phyloP scores from a whole-genome alignment of 2,113 vertebrate species.

The Calidris pugnax region DNA sequence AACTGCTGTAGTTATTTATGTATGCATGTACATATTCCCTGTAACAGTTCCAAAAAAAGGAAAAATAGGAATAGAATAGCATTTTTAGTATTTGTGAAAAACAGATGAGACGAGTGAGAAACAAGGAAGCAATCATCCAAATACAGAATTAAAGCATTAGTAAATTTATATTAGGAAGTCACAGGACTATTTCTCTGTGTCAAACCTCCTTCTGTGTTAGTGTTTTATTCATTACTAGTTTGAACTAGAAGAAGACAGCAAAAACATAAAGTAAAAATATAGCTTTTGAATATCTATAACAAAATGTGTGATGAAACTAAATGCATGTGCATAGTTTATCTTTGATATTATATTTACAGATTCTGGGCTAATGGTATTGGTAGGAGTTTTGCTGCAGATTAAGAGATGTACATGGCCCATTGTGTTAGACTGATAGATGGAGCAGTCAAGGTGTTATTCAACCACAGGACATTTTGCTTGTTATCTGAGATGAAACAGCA shows the following conservation, averaged over 20 bases:
- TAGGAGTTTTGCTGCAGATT: neutral
- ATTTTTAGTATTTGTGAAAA: neutral
- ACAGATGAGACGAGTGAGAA: neutral
- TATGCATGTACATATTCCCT: neutral
- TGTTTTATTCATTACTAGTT: neutral
- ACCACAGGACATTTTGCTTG: slow-evolving; percentile 6
- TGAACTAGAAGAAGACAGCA: neutral
- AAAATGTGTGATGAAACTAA: neutral
- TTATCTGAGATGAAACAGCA: slow-evolving; percentile 3
- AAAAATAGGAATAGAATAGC: neutral
- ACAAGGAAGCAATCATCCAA: neutral
- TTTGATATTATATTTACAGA: neutral
- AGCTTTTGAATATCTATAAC: neutral
- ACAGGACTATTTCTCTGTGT: neutral
- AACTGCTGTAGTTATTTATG: neutral
- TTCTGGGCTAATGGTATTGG: neutral
- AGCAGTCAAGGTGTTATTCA: neutral
- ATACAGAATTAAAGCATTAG: neutral
- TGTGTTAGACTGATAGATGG: neutral
- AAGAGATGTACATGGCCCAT: neutral
- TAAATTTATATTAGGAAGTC: neutral
- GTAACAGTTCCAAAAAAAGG: neutral
- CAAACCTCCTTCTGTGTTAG: neutral
- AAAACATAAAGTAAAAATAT: neutral
- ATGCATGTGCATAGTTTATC: neutral